Percentiles rank a stretch among this genome's conserved stretches.
These are phyloP conservation scores for Synanthedon tipuliformis DNA, from an alignment of 2,888 invertebrate genomes.

Conservation along the genomic window DNA sequence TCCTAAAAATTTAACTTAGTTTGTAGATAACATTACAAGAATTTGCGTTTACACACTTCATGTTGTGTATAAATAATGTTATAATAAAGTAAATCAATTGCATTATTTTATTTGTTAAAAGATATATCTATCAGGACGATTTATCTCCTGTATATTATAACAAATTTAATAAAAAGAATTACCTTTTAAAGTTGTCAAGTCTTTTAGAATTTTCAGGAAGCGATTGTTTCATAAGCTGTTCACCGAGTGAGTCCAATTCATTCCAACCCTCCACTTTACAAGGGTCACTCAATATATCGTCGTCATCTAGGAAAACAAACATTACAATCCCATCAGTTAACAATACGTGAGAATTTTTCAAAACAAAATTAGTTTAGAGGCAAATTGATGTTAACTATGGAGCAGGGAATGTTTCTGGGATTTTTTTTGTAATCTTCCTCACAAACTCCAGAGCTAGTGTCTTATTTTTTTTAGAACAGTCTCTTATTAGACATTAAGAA, in stretches of 20 bases:
- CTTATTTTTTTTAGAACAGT: too few relatives aligned
- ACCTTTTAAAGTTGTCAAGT: slow-evolving; percentile 49
- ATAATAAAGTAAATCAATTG: not conserved
- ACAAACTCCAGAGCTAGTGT: too few relatives aligned
- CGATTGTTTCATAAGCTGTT: slow-evolving; percentile 80
- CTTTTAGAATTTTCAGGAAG: slow-evolving; percentile 62
- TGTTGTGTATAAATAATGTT: too few relatives aligned
- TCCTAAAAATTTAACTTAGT: too few relatives aligned
- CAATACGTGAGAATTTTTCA: not conserved
- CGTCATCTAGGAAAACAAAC: slow-evolving; percentile 1
- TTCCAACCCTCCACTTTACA: slow-evolving; percentile 70
- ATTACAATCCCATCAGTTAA: not conserved
- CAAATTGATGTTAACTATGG: too few relatives aligned
- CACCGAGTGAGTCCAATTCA: slow-evolving; percentile 84
- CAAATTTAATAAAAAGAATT: slow-evolving; percentile 8
- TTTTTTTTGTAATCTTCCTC: too few relatives aligned
- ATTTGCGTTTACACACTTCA: too few relatives aligned
- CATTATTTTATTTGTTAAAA: not conserved
- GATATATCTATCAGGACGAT: not conserved
- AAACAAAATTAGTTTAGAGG: not conserved
- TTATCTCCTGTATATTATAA: too few relatives aligned
- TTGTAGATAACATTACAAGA: too few relatives aligned
- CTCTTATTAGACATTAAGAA: too few relatives aligned
- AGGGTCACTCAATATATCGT: slow-evolving; percentile 38
- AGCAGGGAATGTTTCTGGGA: too few relatives aligned